These are phyloP conservation scores for Nyctibius grandis DNA, from an alignment of 2,797 vertebrate species.

Conservation along the genomic window DNA sequence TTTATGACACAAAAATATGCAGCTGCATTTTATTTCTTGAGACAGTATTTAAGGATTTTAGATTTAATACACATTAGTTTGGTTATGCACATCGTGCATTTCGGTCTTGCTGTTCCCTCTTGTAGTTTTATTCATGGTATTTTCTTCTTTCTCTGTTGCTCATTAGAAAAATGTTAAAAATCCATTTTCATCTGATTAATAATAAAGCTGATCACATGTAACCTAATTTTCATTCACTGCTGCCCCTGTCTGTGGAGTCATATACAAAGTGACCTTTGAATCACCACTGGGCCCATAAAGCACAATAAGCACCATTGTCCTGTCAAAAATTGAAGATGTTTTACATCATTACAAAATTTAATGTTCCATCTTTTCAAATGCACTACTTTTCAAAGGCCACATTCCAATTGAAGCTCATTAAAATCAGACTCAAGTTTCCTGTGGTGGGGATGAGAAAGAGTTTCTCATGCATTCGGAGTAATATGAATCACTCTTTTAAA, in stretches of 20 bases:
- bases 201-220: conserved; percentile 99
- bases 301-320: conserved; percentile 98
- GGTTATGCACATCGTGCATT: conserved; percentile 52
- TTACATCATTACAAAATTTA: conserved; percentile 96
- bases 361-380: conserved; percentile 91
- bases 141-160: conserved; percentile 84
- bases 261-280: conserved; percentile 98
- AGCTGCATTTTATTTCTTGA: conserved; percentile 70
- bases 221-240: conserved; percentile 99
- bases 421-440: conserved; percentile 94
- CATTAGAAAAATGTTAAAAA: conserved; percentile 93
- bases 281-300: conserved; percentile 90
- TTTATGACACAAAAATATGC: conserved; percentile 71
- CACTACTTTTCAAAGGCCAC: conserved; percentile 94
- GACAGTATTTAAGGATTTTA: conserved; percentile 70
- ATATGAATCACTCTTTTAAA: conserved; percentile 99
- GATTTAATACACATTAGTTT: conserved; percentile 69
- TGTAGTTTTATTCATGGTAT: conserved; percentile 76
- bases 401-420: conserved; percentile 94
- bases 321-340: conserved; percentile 93
- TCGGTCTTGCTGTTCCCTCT: conserved; percentile 51
- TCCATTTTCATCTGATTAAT: conserved; percentile 99
- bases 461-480: conserved; percentile 92
- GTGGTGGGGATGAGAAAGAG: conserved; percentile 91
- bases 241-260: conserved; percentile 93